A percentile compares a stretch with the other conserved stretches of the same genome.
These are phyloP conservation scores for Columba livia DNA, from an alignment of 2,113 vertebrate genomes.

Conservation along the genomic window DNA sequence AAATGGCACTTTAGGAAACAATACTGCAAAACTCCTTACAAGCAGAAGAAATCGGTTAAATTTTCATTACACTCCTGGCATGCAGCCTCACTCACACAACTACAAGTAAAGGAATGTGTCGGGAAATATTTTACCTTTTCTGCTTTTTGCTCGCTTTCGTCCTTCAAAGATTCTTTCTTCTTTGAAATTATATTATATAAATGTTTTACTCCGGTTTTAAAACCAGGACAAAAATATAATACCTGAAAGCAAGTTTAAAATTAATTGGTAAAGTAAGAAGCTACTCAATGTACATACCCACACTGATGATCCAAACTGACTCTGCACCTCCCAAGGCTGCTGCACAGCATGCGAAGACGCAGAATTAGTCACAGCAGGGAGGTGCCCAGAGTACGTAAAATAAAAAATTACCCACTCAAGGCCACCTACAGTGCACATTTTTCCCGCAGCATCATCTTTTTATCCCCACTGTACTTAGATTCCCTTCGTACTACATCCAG, in stretches of 20 bases:
- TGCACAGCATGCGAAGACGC: background rate
- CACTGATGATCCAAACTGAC: background rate
- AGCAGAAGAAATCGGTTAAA: background rate
- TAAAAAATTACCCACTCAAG: background rate
- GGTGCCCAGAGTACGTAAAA: background rate
- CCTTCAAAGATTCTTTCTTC: slow-evolving; percentile 81
- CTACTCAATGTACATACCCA: background rate
- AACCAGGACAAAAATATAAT: slow-evolving; percentile 93
- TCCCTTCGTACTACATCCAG: background rate
- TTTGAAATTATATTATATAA: slow-evolving; percentile 85
- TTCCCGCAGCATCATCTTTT: background rate
- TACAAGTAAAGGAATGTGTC: background rate
- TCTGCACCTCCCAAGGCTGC: background rate
- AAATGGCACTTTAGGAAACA: background rate
- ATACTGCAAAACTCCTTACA: background rate
- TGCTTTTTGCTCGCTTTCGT: slow-evolving; percentile 75
- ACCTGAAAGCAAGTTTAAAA: slow-evolving; percentile 78
- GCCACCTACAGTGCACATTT: background rate
- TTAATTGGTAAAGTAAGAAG: background rate
- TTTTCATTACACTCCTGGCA: background rate
- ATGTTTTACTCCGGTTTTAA: slow-evolving; percentile 90
- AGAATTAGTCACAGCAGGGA: background rate
- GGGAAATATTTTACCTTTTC: slow-evolving; percentile 78
- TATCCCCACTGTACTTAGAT: background rate
- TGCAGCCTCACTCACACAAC: background rate